These are phyloP conservation scores for Podarcis lilfordi DNA, from an alignment of 2,797 vertebrate species.

Conservation along the genomic window DNA sequence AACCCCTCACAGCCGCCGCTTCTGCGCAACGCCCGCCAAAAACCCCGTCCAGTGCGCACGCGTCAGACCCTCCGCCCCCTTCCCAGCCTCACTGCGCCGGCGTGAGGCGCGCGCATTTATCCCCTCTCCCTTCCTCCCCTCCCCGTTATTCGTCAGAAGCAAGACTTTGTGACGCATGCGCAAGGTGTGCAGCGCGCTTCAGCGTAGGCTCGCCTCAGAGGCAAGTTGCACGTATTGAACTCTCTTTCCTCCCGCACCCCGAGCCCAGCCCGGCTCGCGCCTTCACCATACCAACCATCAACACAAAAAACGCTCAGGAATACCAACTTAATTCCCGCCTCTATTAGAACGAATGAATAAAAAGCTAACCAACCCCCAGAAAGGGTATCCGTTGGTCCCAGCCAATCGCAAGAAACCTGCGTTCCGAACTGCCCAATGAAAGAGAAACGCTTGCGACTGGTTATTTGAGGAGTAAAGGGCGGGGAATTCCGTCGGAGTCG, in stretches of 20 bases:
- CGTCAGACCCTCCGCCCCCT: constrained; percentile 59
- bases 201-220: not conserved
- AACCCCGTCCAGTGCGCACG: constrained; percentile 72
- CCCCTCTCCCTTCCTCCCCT: no score
- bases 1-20: constrained; percentile 52
- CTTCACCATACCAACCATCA: not conserved
- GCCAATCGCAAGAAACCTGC: not conserved
- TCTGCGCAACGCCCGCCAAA: constrained; percentile 81
- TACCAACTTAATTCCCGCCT: constrained; percentile 10
- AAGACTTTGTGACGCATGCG: constrained; percentile 56
- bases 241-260: not conserved
- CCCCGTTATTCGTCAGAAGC: constrained; percentile 27
- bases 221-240: not conserved
- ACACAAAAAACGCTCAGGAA: not conserved
- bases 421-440: constrained; percentile 22
- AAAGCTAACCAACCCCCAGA: not conserved
- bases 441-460: not conserved
- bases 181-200: not conserved
- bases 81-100: constrained; percentile 58
- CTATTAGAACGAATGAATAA: not conserved
- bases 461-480: not conserved
- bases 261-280: not conserved
- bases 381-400: not conserved
- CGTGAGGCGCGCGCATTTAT: constrained; percentile 40
- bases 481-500: not conserved